phyloP scores from a whole-genome alignment of 2,888 invertebrate species.

The Cerastoderma edule region DNA sequence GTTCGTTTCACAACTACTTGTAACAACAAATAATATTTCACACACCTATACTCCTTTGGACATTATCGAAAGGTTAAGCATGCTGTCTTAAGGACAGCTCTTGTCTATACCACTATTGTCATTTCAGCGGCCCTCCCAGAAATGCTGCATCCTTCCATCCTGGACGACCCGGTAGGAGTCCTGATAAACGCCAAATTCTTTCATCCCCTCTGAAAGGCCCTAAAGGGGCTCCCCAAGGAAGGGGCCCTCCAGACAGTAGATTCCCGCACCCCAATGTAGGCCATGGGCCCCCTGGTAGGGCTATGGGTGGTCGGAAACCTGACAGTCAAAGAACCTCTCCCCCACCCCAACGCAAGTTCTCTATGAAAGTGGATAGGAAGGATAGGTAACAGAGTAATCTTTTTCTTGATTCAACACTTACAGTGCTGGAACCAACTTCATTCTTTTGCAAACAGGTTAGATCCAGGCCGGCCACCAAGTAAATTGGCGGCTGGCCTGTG shows the following conservation, averaged over 20 bases:
- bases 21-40: too few species aligned
- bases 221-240: slow-evolving; percentile 30
- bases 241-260: slow-evolving; percentile 23
- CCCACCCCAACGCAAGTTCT: slow-evolving; percentile 23
- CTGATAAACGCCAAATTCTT: slow-evolving; percentile 35
- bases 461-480: too few species aligned
- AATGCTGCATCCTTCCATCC: slow-evolving; percentile 64
- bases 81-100: too few species aligned
- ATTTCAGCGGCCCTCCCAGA: slow-evolving; percentile 67
- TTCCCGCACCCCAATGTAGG: slow-evolving; percentile 7
- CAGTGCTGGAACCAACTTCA: too few species aligned
- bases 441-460: too few species aligned
- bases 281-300: slow-evolving; percentile 23
- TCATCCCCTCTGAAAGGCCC: slow-evolving; percentile 31
- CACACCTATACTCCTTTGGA: too few species aligned
- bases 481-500: too few species aligned
- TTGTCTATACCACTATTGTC: too few species aligned
- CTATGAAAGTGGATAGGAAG: slow-evolving; percentile 12
- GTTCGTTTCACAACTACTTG: too few species aligned
- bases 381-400: too few species aligned
- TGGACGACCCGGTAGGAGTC: slow-evolving; percentile 28
- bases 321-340: slow-evolving; percentile 19
- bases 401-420: too few species aligned
- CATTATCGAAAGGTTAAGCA: too few species aligned
- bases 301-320: slow-evolving; percentile 9